Conservation (phyloP, 2,113 vertebrate genomes). For the Halichoeres trimaculatus region DNA sequence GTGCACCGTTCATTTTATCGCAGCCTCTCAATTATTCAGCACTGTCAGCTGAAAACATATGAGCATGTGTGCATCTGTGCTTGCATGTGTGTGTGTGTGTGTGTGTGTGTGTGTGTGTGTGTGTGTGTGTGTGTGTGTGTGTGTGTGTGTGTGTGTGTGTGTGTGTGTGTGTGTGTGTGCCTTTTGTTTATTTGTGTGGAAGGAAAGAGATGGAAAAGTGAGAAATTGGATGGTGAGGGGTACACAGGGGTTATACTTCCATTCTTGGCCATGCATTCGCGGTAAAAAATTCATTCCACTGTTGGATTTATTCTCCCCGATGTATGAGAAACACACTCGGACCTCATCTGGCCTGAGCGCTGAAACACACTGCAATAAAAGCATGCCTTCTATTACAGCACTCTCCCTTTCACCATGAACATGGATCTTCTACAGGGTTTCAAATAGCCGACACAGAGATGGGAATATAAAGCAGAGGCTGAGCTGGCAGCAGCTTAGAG, state of each 20-base stretch:
- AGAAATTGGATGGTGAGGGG: conserved; percentile 31
- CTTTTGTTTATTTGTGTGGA: not conserved
- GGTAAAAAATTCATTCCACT: conserved; percentile 38
- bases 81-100: not conserved
- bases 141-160: not conserved
- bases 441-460: conserved; percentile 16
- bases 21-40: conserved; percentile 77
- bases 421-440: conserved; percentile 33
- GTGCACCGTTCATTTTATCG: conserved; percentile 70
- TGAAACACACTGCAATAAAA: conserved; percentile 36
- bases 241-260: conserved; percentile 18
- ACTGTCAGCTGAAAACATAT: conserved; percentile 16
- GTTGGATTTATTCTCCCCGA: conserved; percentile 24
- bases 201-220: conserved; percentile 8
- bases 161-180: not conserved
- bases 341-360: conserved; percentile 43
- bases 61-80: not conserved
- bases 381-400: conserved; percentile 26
- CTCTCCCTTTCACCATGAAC: conserved; percentile 23
- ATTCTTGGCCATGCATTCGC: conserved; percentile 23
- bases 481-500: conserved; percentile 33
- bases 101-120: not conserved
- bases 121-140: not conserved
- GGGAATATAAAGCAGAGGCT: conserved; percentile 34
- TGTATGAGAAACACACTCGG: conserved; percentile 27